Evolutionary conservation across 2,888 invertebrate genomes (phyloP), one percentile per base, ranked within the genome.

Genomic region (Polia nebulosa): DNA sequence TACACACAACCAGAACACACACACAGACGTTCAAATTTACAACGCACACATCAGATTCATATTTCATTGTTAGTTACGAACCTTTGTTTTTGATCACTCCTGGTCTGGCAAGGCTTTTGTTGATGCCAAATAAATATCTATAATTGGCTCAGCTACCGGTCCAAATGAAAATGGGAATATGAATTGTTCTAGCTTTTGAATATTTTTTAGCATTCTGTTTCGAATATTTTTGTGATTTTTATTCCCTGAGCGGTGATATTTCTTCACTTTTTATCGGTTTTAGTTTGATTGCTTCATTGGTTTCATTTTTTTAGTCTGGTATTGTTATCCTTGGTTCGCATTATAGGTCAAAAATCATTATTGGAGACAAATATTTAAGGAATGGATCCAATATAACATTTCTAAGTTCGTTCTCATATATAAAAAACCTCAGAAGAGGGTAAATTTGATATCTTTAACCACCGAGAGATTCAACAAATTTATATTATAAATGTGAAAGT

Each of bases 51-150:
- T 68, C 36, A 58, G 22, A 59, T 67, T 57, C 70, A 78, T 71
- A 80, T 78, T 80, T 80, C 78, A 78, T 78, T 79, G 77, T 77
- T 77, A 75, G 80, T 68, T 75, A 68, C 64, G n/a, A 56, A 36
- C 78, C 55, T 77, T 80, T 76, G 77, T 80, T 72, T 78, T 72
- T 72, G 66, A 72, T 72, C 72, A 80, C 69, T 56, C 13, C 53
- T 39, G 57, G 53, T 52, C 53, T 52, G 59, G 44, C 25, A 60
- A 66, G 56, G 71, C 58, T 59, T 62, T 78, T 82, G 75, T 72
- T 68, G 65, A 78, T 67, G 47, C 34, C 64, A 78, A 78, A 81
- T 81, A 80, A 81, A 79, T 81, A 78, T 69, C 53, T 81, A 20
- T 72, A 72, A 73, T 73, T 72, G 68, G 59, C 65, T 66, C 55